phyloP scores from a whole-genome alignment of 2,888 invertebrate genomes.

The Catocala sponsa region DNA sequence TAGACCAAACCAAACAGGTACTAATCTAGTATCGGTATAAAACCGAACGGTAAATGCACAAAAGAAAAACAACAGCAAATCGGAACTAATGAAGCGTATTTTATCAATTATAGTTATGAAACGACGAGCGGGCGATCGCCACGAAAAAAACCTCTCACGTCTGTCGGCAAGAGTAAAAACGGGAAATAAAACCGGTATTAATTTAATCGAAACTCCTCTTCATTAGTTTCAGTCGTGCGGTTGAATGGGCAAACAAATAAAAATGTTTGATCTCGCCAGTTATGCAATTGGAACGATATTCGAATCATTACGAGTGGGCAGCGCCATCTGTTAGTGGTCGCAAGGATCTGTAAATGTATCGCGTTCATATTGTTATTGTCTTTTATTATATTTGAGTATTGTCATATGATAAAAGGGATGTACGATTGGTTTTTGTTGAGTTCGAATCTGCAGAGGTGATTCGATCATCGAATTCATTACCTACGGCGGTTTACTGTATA shows the following conservation, averaged over 20 bases:
- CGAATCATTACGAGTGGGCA: slow-evolving; percentile 75
- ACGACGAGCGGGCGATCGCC: slow-evolving; percentile 55
- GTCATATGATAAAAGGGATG: slow-evolving; percentile 32
- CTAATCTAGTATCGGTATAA: slow-evolving; percentile 35
- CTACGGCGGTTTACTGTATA: not conserved
- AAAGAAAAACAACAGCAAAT: slow-evolving; percentile 59
- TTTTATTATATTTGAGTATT: slow-evolving; percentile 46
- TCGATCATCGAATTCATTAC: slow-evolving; percentile 2
- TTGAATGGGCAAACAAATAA: slow-evolving; percentile 84
- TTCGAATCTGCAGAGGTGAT: slow-evolving; percentile 3
- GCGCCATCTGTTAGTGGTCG: slow-evolving; percentile 59
- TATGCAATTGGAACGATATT: slow-evolving; percentile 79
- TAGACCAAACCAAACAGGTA: slow-evolving; percentile 28
- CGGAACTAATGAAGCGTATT: slow-evolving; percentile 71
- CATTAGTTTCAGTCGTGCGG: slow-evolving; percentile 84
- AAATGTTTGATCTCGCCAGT: slow-evolving; percentile 83
- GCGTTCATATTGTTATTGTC: slow-evolving; percentile 51
- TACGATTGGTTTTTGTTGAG: slow-evolving; percentile 24
- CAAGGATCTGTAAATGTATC: slow-evolving; percentile 19
- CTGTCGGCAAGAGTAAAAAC: slow-evolving; percentile 64
- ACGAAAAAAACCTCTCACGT: slow-evolving; percentile 67
- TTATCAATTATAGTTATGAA: slow-evolving; percentile 71
- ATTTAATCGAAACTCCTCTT: slow-evolving; percentile 85
- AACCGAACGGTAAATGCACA: slow-evolving; percentile 42
- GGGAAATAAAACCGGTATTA: slow-evolving; percentile 79